Base-by-base conservation (phyloP, 2,113 vertebrate genomes). In the Condylura cristata region DNA sequence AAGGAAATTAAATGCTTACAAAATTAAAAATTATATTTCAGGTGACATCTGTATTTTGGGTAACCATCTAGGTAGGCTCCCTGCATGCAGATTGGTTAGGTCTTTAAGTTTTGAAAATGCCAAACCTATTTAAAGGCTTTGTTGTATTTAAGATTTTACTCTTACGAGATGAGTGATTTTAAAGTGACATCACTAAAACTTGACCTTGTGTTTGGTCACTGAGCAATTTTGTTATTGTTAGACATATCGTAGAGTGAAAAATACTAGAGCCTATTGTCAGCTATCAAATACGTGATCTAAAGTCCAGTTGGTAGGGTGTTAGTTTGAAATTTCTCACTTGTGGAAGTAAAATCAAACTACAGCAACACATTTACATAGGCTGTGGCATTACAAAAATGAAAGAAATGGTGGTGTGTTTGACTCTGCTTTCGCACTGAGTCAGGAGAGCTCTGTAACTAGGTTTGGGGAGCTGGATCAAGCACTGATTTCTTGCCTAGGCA, bases 371-470 rank as follows among this genome's bases (percentile, higher is more conserved):
- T 92, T 83, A 85, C 82, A 41, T 88, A 71, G 65, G 85, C 24
- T 85, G 63, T 97, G 97, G 89, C 85, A 93, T 89, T 92, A 86
- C 53, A 80, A 85, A 83, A 46, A 20, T 51, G 32, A 32, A 85
- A 83, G 74, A 90, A 94, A 96, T 96, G 96, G 96, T 97, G 96
- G 95, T 94, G 93, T 94, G 97, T 93, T 86, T 46, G 88, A 87
- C 95, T 61, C 60, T 97, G 97, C 96, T 97, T 94, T 95, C 46
- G 80, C 94, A 6, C 68, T 18, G 63, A 80, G 89, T 84, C 51
- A 48, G 89, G 87, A 91, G 95, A 94, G 84, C 84, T 94, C 46
- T 68, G 76, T 63, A 90, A 44, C 6, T 6, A 68, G 83, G 34
- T 65, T 28, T 84, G 78, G 79, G 86, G 94, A 53, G 28, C 46